Evolutionary conservation across 2,888 invertebrate genomes (phyloP).

Genomic region (Sturmia bella): DNA sequence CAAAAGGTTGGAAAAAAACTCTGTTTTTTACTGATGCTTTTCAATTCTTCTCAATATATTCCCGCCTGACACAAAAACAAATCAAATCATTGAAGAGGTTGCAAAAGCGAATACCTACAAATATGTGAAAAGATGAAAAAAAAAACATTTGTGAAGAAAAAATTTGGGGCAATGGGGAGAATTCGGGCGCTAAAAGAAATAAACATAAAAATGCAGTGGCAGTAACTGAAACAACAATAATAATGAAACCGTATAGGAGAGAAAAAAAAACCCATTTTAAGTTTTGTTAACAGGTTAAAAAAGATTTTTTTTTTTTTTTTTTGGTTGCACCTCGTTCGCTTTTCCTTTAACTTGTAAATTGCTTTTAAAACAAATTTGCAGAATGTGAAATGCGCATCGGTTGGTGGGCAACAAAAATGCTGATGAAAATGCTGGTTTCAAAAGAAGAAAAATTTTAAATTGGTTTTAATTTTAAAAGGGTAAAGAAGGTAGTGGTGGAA

Average conservation of each 20-base stretch:
- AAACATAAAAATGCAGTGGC: conserved; percentile 17
- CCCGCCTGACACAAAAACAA: conserved; percentile 48
- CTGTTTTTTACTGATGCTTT: conserved; percentile 15
- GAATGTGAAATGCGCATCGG: conserved; percentile 38
- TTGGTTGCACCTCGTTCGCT: background rate
- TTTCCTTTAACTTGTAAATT: background rate
- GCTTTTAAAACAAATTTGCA: conserved; percentile 14
- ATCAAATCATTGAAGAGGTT: conserved; percentile 57
- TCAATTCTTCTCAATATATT: conserved; percentile 36
- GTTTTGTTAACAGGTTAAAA: background rate
- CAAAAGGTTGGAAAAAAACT: background rate
- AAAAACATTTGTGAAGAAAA: conserved; percentile 30
- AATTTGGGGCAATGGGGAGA: conserved; percentile 48
- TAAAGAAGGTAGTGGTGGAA: too few relatives aligned
- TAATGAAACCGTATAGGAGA: background rate
- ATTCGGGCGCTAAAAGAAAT: background rate
- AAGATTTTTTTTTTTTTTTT: background rate
- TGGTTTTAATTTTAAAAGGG: conserved; percentile 10
- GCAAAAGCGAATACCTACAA: conserved; percentile 46
- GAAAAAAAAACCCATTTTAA: conserved; percentile 38
- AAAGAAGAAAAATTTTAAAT: background rate
- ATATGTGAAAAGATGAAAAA: conserved; percentile 53
- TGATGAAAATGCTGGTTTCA: background rate
- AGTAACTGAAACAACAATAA: conserved; percentile 14
- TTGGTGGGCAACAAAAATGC: conserved; percentile 14